These are phyloP conservation scores for Prionailurus viverrinus DNA, from an alignment of 2,113 vertebrate genomes.

Conservation along the genomic window DNA sequence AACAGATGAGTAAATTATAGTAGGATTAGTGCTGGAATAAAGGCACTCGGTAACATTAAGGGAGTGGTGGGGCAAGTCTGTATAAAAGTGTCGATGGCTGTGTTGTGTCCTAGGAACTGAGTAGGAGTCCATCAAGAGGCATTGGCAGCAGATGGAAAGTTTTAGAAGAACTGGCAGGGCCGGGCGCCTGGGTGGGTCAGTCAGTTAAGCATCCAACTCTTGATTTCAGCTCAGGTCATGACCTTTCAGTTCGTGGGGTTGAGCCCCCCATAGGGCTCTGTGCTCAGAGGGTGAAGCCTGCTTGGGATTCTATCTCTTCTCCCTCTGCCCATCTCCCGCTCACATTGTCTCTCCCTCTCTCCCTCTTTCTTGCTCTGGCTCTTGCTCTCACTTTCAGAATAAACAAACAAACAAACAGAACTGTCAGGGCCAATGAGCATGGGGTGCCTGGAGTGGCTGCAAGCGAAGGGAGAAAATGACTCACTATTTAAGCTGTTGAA, in stretches of 20 bases:
- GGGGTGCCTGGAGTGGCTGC: neutral
- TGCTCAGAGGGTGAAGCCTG: too few relatives aligned
- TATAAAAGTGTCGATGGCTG: fast-evolving
- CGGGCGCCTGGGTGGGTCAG: too few relatives aligned
- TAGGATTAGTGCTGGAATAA: neutral
- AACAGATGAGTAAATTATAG: neutral
- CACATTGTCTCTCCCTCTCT: too few relatives aligned
- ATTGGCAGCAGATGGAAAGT: neutral
- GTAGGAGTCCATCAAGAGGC: neutral
- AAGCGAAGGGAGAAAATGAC: neutral
- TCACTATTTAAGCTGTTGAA: neutral
- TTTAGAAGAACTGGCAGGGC: neutral
- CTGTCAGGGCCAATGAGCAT: neutral
- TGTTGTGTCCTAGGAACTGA: neutral
- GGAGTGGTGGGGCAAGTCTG: neutral
- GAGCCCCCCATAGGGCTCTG: too few relatives aligned
- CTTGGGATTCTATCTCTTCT: too few relatives aligned
- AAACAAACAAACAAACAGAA: too few relatives aligned
- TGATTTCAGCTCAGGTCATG: too few relatives aligned
- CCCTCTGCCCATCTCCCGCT: too few relatives aligned
- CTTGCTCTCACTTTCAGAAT: too few relatives aligned
- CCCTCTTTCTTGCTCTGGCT: too few relatives aligned
- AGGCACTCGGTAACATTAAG: neutral
- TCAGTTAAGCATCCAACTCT: too few relatives aligned
- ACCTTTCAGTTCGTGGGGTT: too few relatives aligned